Evolutionary conservation across 2,797 vertebrate species (phyloP).

Genomic region (Liparis tanakae): DNA sequence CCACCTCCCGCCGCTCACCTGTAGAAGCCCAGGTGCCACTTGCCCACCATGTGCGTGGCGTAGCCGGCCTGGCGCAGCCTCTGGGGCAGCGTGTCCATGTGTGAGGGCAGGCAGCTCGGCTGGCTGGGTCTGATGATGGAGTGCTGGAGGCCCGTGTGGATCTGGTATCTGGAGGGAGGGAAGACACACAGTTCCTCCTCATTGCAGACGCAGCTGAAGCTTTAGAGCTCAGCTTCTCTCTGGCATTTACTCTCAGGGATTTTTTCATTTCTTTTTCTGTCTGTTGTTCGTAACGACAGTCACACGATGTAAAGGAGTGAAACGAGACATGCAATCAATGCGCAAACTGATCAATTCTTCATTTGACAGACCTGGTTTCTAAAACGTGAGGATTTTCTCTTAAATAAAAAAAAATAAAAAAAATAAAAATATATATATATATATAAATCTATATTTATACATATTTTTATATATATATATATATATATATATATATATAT

Average conservation of each 20-base stretch:
- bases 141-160: slow-evolving; percentile 96
- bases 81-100: slow-evolving; percentile 93
- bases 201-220: too few species aligned
- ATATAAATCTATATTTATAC: too few species aligned
- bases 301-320: too few species aligned
- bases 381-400: not conserved
- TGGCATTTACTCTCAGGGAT: not conserved
- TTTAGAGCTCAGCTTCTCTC: too few species aligned
- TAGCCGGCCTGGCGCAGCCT: slow-evolving; percentile 93
- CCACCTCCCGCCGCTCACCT: slow-evolving; percentile 74
- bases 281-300: too few species aligned
- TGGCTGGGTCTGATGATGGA: slow-evolving; percentile 97
- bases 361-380: not conserved
- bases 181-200: not conserved
- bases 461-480: too few species aligned
- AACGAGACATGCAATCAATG: not conserved
- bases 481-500: too few species aligned
- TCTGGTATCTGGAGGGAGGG: slow-evolving; percentile 90
- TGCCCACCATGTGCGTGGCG: slow-evolving; percentile 96
- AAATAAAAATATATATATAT: too few species aligned
- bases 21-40: slow-evolving; percentile 99
- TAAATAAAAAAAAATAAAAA: too few species aligned
- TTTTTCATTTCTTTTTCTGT: not conserved
- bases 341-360: not conserved
- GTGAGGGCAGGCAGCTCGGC: slow-evolving; percentile 92